These are phyloP conservation scores for Notodonta ziczac DNA, from an alignment of 2,888 invertebrate species.

Conservation along the genomic window DNA sequence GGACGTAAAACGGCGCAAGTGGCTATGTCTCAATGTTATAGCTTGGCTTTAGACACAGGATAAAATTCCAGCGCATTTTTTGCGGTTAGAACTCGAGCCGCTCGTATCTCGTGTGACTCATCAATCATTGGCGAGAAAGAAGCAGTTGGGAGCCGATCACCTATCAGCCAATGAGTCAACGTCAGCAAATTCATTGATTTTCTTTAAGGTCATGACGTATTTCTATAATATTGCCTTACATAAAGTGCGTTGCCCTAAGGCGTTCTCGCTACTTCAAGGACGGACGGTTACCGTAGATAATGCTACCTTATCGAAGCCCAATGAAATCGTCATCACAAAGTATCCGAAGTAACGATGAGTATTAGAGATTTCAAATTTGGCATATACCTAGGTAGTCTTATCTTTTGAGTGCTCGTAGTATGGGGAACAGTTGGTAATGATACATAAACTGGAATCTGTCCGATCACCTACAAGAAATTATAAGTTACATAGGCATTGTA, in stretches of 20 bases:
- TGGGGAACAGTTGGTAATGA: too few relatives aligned
- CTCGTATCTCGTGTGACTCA: slow-evolving; percentile 25
- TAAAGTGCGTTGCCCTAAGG: slow-evolving; percentile 1
- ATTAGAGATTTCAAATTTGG: too few relatives aligned
- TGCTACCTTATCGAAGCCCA: too few relatives aligned
- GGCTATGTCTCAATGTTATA: not conserved
- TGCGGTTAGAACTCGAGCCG: slow-evolving; percentile 18
- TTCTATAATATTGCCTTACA: slow-evolving; percentile 3
- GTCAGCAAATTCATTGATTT: slow-evolving; percentile 21
- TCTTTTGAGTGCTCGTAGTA: too few relatives aligned
- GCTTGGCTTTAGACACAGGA: slow-evolving; percentile 21
- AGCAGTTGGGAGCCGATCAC: slow-evolving; percentile 33
- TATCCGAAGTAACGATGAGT: too few relatives aligned
- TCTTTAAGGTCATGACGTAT: slow-evolving; percentile 14
- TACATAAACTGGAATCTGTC: too few relatives aligned
- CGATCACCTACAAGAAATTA: too few relatives aligned
- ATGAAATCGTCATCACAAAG: too few relatives aligned
- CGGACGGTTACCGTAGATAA: too few relatives aligned
- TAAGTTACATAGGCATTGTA: not conserved
- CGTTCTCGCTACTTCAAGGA: not conserved
- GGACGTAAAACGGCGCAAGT: not conserved
- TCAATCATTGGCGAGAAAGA: slow-evolving; percentile 24
- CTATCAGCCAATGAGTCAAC: slow-evolving; percentile 34
- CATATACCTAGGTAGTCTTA: too few relatives aligned
- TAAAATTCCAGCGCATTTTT: slow-evolving; percentile 23